These are phyloP conservation scores for Aphyosemion australe DNA, from an alignment of 2,113 vertebrate species.

Conservation along the genomic window DNA sequence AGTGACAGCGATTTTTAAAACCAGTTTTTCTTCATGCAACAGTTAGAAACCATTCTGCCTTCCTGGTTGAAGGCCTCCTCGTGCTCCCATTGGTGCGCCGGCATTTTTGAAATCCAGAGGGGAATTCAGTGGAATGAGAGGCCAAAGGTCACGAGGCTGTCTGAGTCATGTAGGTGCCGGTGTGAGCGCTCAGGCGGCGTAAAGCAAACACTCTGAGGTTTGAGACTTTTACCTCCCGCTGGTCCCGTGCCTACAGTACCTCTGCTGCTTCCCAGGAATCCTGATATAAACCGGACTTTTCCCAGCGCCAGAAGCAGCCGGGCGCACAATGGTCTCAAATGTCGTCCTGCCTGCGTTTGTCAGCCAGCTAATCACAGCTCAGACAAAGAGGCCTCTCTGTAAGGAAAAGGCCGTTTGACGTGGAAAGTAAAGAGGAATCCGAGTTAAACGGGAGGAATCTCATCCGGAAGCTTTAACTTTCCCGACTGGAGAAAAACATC, in stretches of 20 bases:
- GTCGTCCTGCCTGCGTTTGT: slow-evolving; percentile 59
- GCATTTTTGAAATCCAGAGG: slow-evolving; percentile 1
- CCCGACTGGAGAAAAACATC: background rate
- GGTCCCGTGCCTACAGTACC: slow-evolving; percentile 1
- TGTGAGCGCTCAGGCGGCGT: slow-evolving; percentile 7
- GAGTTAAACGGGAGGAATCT: no score
- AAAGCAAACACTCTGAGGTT: slow-evolving; percentile 32
- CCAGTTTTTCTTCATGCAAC: slow-evolving; percentile 13
- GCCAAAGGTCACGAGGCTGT: slow-evolving; percentile 24
- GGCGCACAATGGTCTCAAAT: slow-evolving; percentile 71
- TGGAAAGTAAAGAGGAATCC: slow-evolving; percentile 42
- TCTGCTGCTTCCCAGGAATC: slow-evolving; percentile 14
- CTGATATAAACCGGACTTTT: slow-evolving; percentile 6
- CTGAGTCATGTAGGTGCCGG: slow-evolving; percentile 22
- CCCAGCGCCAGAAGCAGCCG: slow-evolving; percentile 33
- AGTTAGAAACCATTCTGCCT: background rate
- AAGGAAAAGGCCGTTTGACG: slow-evolving; percentile 60
- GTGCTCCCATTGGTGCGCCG: slow-evolving; percentile 29
- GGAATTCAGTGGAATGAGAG: background rate
- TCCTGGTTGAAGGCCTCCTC: background rate
- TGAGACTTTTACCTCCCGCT: background rate
- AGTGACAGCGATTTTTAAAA: slow-evolving; percentile 22
- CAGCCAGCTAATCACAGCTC: slow-evolving; percentile 58
- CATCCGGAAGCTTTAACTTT: no score
- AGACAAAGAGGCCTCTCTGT: slow-evolving; percentile 78